These are phyloP conservation scores for Eurytoma adleriae DNA, from an alignment of 2,888 invertebrate genomes.

Conservation along the genomic window DNA sequence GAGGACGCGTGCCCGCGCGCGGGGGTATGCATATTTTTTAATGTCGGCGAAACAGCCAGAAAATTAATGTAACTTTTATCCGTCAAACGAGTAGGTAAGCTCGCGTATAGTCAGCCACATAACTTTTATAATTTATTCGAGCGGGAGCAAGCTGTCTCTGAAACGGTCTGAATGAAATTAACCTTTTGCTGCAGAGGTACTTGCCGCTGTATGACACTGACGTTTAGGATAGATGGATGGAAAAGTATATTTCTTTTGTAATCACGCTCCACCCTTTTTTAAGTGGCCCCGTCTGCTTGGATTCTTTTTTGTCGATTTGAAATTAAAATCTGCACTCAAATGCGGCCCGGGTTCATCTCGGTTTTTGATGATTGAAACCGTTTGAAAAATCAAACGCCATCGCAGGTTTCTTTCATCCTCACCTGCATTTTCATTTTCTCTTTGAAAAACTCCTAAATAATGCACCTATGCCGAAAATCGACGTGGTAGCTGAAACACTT, in stretches of 20 bases:
- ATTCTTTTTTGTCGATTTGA: slow-evolving; percentile 35
- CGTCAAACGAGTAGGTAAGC: slow-evolving; percentile 58
- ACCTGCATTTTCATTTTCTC: neutral
- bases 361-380: slow-evolving; percentile 38
- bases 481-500: neutral
- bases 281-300: slow-evolving; percentile 37
- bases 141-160: slow-evolving; percentile 56
- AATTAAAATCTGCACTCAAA: slow-evolving; percentile 41
- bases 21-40: slow-evolving; percentile 73
- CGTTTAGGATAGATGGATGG: slow-evolving; percentile 53
- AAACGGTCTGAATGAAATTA: slow-evolving; percentile 57
- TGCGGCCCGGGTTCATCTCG: slow-evolving; percentile 10
- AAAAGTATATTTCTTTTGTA: slow-evolving; percentile 56
- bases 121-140: slow-evolving; percentile 59
- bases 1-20: slow-evolving; percentile 9
- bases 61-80: slow-evolving; percentile 68
- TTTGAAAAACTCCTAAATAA: slow-evolving; percentile 1
- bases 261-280: slow-evolving; percentile 45
- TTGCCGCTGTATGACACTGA: slow-evolving; percentile 53
- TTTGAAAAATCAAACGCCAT: slow-evolving; percentile 28
- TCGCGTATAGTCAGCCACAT: slow-evolving; percentile 33
- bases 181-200: slow-evolving; percentile 49
- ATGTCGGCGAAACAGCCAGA: slow-evolving; percentile 66
- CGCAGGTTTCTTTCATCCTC: neutral
- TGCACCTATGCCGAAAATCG: neutral